These are phyloP conservation scores for Tokudaia muenninki DNA, from an alignment of 2,797 vertebrate species.

Conservation along the genomic window DNA sequence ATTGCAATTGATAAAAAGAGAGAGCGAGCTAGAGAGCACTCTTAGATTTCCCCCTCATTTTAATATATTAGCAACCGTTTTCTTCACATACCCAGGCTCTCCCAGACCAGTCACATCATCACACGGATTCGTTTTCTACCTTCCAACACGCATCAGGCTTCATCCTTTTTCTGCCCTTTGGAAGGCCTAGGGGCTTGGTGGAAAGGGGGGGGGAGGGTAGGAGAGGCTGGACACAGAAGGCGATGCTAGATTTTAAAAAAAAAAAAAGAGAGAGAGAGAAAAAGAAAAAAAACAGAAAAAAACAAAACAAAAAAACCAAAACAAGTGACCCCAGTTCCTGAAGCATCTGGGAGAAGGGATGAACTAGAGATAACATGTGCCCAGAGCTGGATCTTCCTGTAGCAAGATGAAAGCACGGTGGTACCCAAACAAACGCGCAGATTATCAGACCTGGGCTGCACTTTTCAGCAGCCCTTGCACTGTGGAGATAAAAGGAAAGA, in stretches of 20 bases:
- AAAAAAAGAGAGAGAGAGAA: too few relatives aligned
- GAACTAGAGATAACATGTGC: conserved; percentile 77
- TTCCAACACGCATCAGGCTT: conserved; percentile 47
- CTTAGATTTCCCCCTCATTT: conserved; percentile 76
- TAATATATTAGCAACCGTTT: conserved; percentile 81
- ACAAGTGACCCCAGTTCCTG: conserved; percentile 67
- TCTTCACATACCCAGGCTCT: conserved; percentile 72
- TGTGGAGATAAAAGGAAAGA: conserved; percentile 47
- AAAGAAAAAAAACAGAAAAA: too few relatives aligned
- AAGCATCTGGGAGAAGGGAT: conserved; percentile 84
- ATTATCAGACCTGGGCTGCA: conserved; percentile 65
- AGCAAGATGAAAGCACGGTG: conserved; percentile 84
- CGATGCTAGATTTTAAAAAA: background rate
- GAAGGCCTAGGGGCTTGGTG: conserved; percentile 44
- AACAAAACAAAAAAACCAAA: background rate
- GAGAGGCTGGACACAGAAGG: conserved; percentile 57
- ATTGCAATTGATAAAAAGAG: conserved; percentile 89
- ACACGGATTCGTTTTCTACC: conserved; percentile 65
- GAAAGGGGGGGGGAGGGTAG: background rate
- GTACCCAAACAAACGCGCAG: conserved; percentile 86
- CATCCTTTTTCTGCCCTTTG: conserved; percentile 67
- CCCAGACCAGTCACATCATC: conserved; percentile 67
- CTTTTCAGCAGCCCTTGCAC: conserved; percentile 61
- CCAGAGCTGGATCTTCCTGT: conserved; percentile 80
- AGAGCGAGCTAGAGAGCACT: conserved; percentile 15